Conservation (phyloP, 2,113 vertebrate species). For the Lycaon pictus region DNA sequence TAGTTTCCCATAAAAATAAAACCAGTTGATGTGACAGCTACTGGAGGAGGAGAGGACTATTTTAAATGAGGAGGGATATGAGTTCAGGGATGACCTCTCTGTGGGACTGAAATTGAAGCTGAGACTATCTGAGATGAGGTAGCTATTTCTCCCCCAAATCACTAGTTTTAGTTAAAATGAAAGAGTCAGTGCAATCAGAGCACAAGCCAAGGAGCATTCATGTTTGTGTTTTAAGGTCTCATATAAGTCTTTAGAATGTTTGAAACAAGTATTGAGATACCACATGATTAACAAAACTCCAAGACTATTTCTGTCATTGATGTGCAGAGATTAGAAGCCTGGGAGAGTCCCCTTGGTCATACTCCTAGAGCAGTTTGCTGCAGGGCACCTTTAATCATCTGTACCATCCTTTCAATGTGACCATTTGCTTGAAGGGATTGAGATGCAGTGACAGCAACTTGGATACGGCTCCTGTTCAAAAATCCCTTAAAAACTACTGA, state of each 20-base stretch:
- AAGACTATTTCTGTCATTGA: not conserved
- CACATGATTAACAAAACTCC: constrained; percentile 11
- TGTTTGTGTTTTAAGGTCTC: not conserved
- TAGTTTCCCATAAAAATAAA: not conserved
- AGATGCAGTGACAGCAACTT: not conserved
- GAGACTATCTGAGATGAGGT: not conserved
- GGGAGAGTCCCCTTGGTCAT: not conserved
- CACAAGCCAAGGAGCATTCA: not conserved
- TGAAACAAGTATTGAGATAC: not conserved
- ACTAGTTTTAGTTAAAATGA: not conserved
- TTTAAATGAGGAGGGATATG: not conserved
- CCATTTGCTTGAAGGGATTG: constrained; percentile 22
- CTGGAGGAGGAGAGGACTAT: not conserved
- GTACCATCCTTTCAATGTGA: not conserved
- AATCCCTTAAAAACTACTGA: not conserved
- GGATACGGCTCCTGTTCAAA: not conserved
- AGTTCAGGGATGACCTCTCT: not conserved
- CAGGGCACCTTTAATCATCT: not conserved
- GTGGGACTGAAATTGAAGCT: not conserved
- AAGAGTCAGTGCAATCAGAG: not conserved
- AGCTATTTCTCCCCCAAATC: not conserved
- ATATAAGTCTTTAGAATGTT: constrained; percentile 5
- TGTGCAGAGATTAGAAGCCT: not conserved
- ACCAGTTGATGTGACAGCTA: not conserved
- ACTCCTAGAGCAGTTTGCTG: not conserved